Evolutionary conservation across 2,888 invertebrate genomes (phyloP), one percentile per base, ranked within the genome.

Genomic region (Andrena chrysosceles): DNA sequence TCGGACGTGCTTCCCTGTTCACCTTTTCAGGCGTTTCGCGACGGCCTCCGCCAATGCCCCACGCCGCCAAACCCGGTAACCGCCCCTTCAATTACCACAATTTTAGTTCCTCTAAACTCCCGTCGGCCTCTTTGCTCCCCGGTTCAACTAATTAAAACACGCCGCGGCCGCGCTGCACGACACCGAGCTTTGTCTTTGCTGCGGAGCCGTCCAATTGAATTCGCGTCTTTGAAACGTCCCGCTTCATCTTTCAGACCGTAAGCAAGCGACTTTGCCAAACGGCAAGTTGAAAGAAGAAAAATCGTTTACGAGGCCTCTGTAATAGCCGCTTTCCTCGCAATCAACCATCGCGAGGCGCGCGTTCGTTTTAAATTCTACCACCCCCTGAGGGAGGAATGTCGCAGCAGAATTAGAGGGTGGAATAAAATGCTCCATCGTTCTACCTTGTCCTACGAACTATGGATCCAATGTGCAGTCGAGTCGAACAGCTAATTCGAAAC

Each of bases 401-500:
- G 48, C 33, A 8, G 67, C 63, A 68, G 71, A 77, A 42, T 72
- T 66, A 31, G 42, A 59, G 70, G 63, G 42, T 29, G 72, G 78
- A 70, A 67, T 67, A 80, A 80, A 84, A 71, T 42, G 72, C 56
- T 84, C 89, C 81, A 48, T 67, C 88, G 80, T 84, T 84, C 87
- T 69, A 81, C 87, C 83, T 86, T 84, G 82, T 84, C 82, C 87
- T 83, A 82, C 83, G 90, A 88, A 89, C 90, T 87, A 90, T 91
- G 91, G 91, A 92, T 92, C 88, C 90, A 85, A 91, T 91, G 91
- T 90, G 93, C 93, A 93, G 89, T 87, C 90, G 87, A 91, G 90
- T 89, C 86, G 92, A 93, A 93, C 92, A 90, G 92, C 92, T 93
- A 93, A 93, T 93, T 93, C 90, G 91, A 91, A 90, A 93, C 93